A percentile compares a stretch with the other conserved stretches of the same genome.
Conservation (phyloP, 1,140 invertebrate species). For the Euglossa dilemma region DNA sequence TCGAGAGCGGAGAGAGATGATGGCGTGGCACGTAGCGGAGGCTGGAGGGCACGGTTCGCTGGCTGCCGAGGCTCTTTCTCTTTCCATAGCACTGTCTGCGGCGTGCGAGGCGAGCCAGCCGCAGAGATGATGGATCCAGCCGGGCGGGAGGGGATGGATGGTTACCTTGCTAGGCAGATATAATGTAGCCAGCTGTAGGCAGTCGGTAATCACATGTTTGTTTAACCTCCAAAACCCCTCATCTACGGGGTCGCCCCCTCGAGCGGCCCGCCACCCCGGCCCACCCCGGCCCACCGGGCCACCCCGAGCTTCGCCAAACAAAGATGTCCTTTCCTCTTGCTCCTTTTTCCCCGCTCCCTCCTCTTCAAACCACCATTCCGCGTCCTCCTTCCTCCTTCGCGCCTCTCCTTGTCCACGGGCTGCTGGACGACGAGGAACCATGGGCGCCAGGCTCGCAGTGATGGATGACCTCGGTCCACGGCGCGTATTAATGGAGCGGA, state of each 20-base stretch:
- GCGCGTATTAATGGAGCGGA: slow-evolving; percentile 76
- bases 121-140: not conserved
- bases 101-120: slow-evolving; percentile 36
- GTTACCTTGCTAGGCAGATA: slow-evolving; percentile 79
- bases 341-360: slow-evolving; percentile 44
- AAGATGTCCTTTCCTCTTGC: slow-evolving; percentile 75
- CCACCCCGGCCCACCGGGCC: slow-evolving; percentile 74
- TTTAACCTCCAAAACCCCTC: slow-evolving; percentile 83
- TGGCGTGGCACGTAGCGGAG: slow-evolving; percentile 59
- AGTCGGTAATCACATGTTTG: slow-evolving; percentile 83
- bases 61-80: slow-evolving; percentile 18
- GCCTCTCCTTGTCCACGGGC: not conserved
- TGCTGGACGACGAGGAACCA: slow-evolving; percentile 20
- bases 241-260: slow-evolving; percentile 75
- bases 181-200: slow-evolving; percentile 82
- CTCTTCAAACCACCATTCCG: slow-evolving; percentile 7
- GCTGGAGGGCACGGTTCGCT: slow-evolving; percentile 58
- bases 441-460: slow-evolving; percentile 59
- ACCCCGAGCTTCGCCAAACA: slow-evolving; percentile 78
- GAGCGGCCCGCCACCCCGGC: slow-evolving; percentile 75
- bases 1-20: slow-evolving; percentile 53
- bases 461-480: slow-evolving; percentile 75
- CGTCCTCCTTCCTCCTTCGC: slow-evolving; percentile 5
- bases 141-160: slow-evolving; percentile 56
- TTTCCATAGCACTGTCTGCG: slow-evolving; percentile 9